A percentile compares a stretch with the other conserved stretches of the same genome.
phyloP scores from a whole-genome alignment of 2,113 vertebrate species.

The Elanus axillaris region DNA sequence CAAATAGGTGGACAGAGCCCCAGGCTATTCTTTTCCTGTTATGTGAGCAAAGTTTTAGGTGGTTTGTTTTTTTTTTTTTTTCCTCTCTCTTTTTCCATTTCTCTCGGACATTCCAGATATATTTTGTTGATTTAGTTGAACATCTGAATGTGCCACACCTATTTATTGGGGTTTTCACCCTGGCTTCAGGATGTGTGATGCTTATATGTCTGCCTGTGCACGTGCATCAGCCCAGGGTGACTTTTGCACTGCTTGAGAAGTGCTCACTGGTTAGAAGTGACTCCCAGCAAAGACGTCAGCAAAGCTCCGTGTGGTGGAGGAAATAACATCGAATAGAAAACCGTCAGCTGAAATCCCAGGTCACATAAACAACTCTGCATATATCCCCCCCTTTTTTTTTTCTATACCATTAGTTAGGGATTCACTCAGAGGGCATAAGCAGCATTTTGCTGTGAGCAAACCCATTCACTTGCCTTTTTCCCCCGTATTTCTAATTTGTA shows the following conservation, averaged over 20 bases:
- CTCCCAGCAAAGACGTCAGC: neutral
- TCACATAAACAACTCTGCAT: neutral
- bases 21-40: constrained; percentile 36
- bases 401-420: neutral
- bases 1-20: neutral
- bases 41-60: neutral
- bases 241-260: neutral
- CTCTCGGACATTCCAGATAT: rapidly evolving
- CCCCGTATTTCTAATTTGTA: neutral
- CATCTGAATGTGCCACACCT: neutral
- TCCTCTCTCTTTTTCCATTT: neutral
- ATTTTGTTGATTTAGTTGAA: neutral
- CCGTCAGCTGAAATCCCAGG: neutral
- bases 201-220: neutral
- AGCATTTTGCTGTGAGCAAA: neutral
- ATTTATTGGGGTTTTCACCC: neutral
- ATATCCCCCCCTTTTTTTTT: neutral
- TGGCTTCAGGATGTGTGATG: neutral
- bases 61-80: neutral
- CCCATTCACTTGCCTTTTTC: neutral
- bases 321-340: neutral
- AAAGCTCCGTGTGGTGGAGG: neutral
- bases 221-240: rapidly evolving
- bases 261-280: neutral
- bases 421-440: neutral